A percentile compares a stretch with the other conserved stretches of the same genome.
Evolutionary conservation across 2,797 vertebrate genomes (phyloP).

Genomic region (Lagorchestes hirsutus): DNA sequence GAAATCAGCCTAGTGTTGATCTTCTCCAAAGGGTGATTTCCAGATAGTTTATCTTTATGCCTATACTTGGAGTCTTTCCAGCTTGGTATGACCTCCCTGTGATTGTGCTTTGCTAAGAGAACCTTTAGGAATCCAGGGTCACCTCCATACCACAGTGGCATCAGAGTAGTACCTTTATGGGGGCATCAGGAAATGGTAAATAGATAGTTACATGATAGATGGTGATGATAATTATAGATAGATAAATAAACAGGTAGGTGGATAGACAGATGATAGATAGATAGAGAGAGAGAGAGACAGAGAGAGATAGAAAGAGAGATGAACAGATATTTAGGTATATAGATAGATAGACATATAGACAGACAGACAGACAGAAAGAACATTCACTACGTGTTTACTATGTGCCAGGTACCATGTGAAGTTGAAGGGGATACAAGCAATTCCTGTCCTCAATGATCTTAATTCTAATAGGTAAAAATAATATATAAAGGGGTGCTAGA

Average conservation of each 20-base stretch:
- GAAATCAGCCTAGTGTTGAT: not conserved
- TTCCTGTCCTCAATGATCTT: not conserved
- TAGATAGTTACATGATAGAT: not conserved
- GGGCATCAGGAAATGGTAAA: not conserved
- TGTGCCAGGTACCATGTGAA: not conserved
- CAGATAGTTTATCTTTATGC: not conserved
- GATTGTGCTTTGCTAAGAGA: not conserved
- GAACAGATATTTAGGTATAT: no score
- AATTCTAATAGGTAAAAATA: not conserved
- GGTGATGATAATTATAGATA: not conserved
- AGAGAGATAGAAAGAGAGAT: no score
- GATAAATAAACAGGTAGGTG: no score
- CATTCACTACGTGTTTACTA: not conserved
- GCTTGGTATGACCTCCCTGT: not conserved
- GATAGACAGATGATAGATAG: no score
- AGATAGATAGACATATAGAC: no score
- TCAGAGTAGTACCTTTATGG: not conserved
- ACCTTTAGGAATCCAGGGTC: not conserved
- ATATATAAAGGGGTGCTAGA: not conserved
- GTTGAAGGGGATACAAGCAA: no score
- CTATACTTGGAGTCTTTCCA: not conserved
- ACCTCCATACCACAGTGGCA: not conserved
- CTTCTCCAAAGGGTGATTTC: not conserved
- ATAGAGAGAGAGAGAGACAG: no score
- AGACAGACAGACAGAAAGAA: no score